These are phyloP conservation scores for Harpagus bidentatus DNA, from an alignment of 2,113 vertebrate species.

Conservation along the genomic window DNA sequence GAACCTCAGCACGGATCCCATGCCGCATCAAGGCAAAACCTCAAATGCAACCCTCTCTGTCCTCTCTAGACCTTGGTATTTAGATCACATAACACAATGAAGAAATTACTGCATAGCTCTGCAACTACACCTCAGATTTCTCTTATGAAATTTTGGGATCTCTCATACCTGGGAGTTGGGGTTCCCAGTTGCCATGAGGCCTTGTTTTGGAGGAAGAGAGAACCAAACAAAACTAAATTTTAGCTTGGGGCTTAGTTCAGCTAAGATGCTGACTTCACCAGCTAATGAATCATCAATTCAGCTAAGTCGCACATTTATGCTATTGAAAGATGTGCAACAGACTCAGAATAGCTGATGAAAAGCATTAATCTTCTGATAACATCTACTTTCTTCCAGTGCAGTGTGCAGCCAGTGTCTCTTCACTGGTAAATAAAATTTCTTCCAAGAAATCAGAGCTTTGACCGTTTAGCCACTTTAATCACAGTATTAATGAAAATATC, in stretches of 20 bases:
- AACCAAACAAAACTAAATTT: not conserved
- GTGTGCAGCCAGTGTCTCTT: not conserved
- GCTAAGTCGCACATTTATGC: not conserved
- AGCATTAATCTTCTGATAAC: not conserved
- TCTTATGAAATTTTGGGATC: not conserved
- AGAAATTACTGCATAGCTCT: not conserved
- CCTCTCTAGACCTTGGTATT: not conserved
- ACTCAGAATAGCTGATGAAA: not conserved
- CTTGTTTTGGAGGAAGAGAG: not conserved
- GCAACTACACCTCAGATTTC: not conserved
- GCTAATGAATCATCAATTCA: not conserved
- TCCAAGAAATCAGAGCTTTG: not conserved
- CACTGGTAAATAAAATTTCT: not conserved
- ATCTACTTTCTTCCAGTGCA: not conserved
- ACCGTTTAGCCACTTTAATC: not conserved
- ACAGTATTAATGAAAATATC: not conserved
- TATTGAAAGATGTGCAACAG: not conserved
- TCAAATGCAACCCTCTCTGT: not conserved
- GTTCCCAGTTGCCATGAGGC: not conserved
- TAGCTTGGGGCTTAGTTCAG: not conserved
- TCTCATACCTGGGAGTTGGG: not conserved
- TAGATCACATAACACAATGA: accelerated
- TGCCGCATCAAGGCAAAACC: not conserved
- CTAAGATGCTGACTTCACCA: not conserved
- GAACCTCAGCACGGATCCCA: not conserved